Base-by-base conservation (phyloP, 23 tunicate species). In the Trididemnum miniatum region DNA sequence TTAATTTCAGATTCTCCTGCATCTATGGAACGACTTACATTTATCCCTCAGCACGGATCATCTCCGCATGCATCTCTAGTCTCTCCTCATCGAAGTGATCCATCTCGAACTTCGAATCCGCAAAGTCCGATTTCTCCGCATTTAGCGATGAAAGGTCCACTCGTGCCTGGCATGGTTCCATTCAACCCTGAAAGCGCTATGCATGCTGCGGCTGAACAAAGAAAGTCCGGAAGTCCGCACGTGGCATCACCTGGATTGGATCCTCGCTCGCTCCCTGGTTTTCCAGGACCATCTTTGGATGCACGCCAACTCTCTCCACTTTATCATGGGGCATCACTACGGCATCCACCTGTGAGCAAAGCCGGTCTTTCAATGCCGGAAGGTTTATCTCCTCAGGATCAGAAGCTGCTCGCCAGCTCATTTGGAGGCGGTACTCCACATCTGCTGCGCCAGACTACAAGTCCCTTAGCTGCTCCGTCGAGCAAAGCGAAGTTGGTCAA, bases 121-220 rank as follows among this genome's bases (percentile, higher is more conserved):
- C 76, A 82, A 52, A 82, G 86, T 51, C 86, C 86, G 25, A 34
- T 72, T 31, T 82, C 86, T 3, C 86, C 86, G 23, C 86, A 71
- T 33, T 22, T 34, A 5, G 29, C 59, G 5, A 2, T 73, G 57
- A 73, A 73, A 40, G 30, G 32, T 3, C 79, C 36, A 26, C 5
- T 73, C 2, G 40, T 49, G 38, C 60, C 84, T 2, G 79, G 79
- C 5, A 3, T 73, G 30, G 28, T 38, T 2, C 9, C 29, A 9
- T 73, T 18, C 20, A 57, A 28, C 24, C 59, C 2, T 26, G 79
- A 73, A 12, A 24, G 59, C 31, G 26, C 7, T 5, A 20, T 27
- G 28, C 57, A 36, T 20, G 9, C 79, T 15, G 34, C 44, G 18
- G 62, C 76, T 3, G 84, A 65, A 9, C 34, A 62, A 7, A 37